phyloP scores from a whole-genome alignment of 2,797 vertebrate genomes.

The Lagorchestes hirsutus region DNA sequence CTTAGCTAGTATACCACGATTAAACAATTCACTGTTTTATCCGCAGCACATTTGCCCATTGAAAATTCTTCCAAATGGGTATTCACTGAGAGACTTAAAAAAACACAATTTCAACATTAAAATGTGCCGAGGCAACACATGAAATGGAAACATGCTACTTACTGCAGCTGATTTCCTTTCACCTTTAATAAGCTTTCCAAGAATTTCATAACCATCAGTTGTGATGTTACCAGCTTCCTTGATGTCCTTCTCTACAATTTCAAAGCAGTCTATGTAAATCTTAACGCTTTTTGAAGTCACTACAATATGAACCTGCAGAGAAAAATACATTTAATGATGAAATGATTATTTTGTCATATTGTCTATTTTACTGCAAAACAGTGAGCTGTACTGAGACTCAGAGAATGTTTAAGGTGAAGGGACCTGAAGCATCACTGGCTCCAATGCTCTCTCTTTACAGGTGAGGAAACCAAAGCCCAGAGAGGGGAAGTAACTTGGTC shows the following conservation, averaged over 20 bases:
- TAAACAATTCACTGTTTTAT: neutral
- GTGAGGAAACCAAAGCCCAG: neutral
- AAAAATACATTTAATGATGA: constrained; percentile 69
- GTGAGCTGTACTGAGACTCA: neutral
- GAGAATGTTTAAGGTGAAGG: neutral
- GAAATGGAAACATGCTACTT: constrained; percentile 80
- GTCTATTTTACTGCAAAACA: neutral
- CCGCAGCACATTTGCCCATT: constrained; percentile 23
- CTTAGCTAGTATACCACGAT: constrained; percentile 40
- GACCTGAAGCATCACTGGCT: neutral
- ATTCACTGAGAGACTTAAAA: neutral
- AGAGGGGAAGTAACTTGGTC: neutral
- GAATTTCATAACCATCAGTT: constrained; percentile 95
- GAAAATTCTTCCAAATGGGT: constrained; percentile 51
- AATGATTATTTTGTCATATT: neutral
- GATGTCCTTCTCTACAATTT: constrained; percentile 92
- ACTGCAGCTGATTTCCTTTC: constrained; percentile 92
- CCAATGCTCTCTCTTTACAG: neutral
- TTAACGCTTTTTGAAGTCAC: constrained; percentile 93
- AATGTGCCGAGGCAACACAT: neutral
- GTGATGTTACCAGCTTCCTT: constrained; percentile 93
- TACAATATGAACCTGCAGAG: constrained; percentile 93
- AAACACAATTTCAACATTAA: constrained; percentile 24
- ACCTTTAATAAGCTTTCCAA: constrained; percentile 94
- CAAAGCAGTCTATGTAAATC: constrained; percentile 95